phyloP scores from a whole-genome alignment of 2,888 invertebrate genomes.

The Himalopsyche kuldschensis region DNA sequence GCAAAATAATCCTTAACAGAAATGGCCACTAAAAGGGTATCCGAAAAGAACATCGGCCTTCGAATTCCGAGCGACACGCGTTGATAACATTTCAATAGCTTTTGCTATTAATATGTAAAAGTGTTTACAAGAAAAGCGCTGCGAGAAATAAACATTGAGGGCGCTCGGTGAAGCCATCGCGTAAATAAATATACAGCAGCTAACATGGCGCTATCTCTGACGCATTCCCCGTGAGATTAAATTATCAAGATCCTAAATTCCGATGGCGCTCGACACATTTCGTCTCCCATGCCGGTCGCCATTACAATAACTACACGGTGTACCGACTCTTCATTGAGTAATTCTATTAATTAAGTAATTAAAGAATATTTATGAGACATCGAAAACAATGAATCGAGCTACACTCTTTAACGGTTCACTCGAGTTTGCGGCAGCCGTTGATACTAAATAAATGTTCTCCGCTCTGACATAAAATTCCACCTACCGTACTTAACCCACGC shows the following conservation, averaged over 20 bases:
- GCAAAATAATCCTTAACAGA: no score
- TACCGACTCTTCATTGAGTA: no score
- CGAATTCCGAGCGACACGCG: slow-evolving; percentile 24
- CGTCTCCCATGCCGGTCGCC: background rate
- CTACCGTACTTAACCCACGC: no score
- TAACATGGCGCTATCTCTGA: background rate
- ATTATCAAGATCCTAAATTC: background rate
- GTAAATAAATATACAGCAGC: background rate
- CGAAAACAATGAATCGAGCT: no score
- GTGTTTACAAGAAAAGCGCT: slow-evolving; percentile 31
- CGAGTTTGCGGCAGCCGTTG: no score
- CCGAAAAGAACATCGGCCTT: slow-evolving; percentile 14
- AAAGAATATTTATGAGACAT: no score
- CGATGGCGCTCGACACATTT: background rate
- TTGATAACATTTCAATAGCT: slow-evolving; percentile 36
- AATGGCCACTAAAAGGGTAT: background rate
- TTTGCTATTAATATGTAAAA: slow-evolving; percentile 34
- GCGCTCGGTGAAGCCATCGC: background rate
- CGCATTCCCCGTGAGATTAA: background rate
- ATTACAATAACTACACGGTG: no score
- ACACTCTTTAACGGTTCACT: no score
- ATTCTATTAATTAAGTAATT: no score
- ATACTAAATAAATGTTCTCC: no score
- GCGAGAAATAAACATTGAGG: slow-evolving; percentile 29
- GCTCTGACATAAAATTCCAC: no score